Evolutionary conservation across 2,888 invertebrate genomes (phyloP).

Genomic region (Phytoseiulus persimilis): DNA sequence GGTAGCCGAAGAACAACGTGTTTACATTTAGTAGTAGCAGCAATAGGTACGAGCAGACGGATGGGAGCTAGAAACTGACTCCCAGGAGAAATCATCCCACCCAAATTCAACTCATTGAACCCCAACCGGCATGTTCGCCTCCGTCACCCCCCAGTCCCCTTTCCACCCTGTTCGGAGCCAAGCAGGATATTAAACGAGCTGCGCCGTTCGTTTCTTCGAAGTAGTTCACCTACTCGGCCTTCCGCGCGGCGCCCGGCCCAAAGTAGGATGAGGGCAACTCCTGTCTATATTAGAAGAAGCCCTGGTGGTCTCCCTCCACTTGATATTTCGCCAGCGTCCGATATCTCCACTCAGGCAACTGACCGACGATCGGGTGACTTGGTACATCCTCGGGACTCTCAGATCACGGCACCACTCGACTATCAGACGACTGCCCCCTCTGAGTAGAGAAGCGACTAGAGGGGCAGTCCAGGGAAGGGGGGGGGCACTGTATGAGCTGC

Average conservation of each 20-base stretch:
- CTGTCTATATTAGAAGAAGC: not conserved
- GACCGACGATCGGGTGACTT: no score
- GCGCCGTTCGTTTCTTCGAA: not conserved
- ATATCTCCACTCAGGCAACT: not conserved
- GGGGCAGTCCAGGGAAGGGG: no score
- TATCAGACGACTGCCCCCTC: no score
- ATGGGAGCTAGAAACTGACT: conserved; percentile 14
- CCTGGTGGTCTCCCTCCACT: not conserved
- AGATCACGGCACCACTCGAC: no score
- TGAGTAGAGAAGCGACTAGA: no score
- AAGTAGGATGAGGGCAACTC: not conserved
- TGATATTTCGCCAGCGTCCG: not conserved
- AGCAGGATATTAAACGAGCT: not conserved
- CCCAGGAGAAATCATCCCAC: conserved; percentile 35
- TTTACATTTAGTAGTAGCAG: conserved; percentile 24
- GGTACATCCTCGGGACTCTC: no score
- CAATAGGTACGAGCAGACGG: not conserved
- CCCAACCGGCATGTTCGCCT: not conserved
- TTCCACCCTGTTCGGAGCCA: not conserved
- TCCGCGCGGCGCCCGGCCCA: not conserved
- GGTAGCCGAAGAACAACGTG: not conserved
- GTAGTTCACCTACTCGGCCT: not conserved
- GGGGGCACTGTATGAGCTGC: no score
- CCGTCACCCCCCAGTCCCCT: not conserved
- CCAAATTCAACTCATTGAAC: conserved; percentile 28